Conservation (phyloP, 1,140 invertebrate species). For the Platyscapa corneri region DNA sequence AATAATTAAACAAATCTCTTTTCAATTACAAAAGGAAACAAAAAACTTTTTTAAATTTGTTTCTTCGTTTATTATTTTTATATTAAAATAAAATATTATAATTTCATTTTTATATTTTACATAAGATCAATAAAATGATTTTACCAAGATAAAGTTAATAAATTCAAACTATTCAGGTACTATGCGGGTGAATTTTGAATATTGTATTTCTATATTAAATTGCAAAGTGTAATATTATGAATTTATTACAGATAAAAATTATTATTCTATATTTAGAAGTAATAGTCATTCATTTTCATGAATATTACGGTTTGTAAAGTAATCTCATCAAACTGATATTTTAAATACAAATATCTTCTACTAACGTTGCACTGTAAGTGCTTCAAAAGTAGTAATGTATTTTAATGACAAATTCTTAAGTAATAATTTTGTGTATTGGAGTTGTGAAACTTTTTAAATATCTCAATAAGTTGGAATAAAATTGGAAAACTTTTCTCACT, state of each 20-base stretch:
- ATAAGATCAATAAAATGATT: no score
- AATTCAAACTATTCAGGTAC: not conserved
- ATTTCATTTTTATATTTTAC: no score
- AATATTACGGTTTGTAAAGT: slow-evolving; percentile 2
- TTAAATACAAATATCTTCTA: slow-evolving; percentile 38
- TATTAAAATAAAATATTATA: no score
- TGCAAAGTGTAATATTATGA: not conserved
- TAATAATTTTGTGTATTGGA: slow-evolving; percentile 47
- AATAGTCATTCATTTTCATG: slow-evolving; percentile 29
- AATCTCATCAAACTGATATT: slow-evolving; percentile 13
- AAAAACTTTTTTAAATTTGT: no score
- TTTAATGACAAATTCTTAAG: slow-evolving; percentile 44
- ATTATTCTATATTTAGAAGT: not conserved
- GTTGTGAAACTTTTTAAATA: slow-evolving; percentile 42
- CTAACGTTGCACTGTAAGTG: slow-evolving; percentile 32
- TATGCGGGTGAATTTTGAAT: not conserved
- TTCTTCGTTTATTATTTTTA: no score
- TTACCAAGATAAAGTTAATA: no score
- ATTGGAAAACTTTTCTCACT: slow-evolving; percentile 43
- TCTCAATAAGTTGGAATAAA: slow-evolving; percentile 50
- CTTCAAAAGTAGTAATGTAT: slow-evolving; percentile 45
- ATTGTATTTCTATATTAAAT: not conserved
- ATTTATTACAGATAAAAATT: not conserved
- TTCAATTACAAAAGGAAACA: no score
- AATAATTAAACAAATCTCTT: no score